Evolutionary conservation across 2,113 vertebrate genomes (phyloP), one percentile per base, ranked within the genome.

Genomic region (Ceyx melanurus): DNA sequence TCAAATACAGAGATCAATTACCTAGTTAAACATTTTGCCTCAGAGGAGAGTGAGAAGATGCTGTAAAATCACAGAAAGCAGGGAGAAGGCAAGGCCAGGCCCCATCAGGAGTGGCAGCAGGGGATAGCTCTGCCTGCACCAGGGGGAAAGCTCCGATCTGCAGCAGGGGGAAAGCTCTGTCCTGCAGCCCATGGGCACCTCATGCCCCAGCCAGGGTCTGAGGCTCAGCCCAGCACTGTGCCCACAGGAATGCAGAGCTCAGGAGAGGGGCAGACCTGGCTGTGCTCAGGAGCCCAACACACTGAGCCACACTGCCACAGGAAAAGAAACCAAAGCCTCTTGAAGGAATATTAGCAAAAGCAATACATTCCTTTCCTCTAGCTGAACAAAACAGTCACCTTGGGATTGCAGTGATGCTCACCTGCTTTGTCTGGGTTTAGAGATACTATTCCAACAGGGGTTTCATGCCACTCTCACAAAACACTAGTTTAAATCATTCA

Each of bases 311-410:
- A 67, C 6, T 71, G 66, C 68, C 68, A 81, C 8, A 77, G 48
- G 93, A 86, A 95, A 94, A 96, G 83, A 94, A 90, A 96, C 72
- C 50, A 53, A 90, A 94, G 70, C 37, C 33, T 80, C 79, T 83
- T 83, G 60, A 73, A 88, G 70, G 45, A 78, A 56, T 61, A 31
- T 33, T 76, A 94, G 82, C 37, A 58, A 50, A 89, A 70, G 19
- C 77, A 88, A 86, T 66, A 58, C 19, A 80, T 77, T 77, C 68
- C 42, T 85, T 65, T 82, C 40, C 37, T 80, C 33, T 4, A 2
- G 22, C 11, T 74, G 31, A 89, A 88, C 35, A 89, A 87, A 89
- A 61, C 43, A 88, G 51, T 46, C 73, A 62, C 19, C 12, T 46
- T 58, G 46, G 46, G 67, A 86, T 56, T 90, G 80, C 57, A 81